Evolutionary conservation across 2,113 vertebrate genomes (phyloP).

Genomic region (Ranitomeya variabilis): DNA sequence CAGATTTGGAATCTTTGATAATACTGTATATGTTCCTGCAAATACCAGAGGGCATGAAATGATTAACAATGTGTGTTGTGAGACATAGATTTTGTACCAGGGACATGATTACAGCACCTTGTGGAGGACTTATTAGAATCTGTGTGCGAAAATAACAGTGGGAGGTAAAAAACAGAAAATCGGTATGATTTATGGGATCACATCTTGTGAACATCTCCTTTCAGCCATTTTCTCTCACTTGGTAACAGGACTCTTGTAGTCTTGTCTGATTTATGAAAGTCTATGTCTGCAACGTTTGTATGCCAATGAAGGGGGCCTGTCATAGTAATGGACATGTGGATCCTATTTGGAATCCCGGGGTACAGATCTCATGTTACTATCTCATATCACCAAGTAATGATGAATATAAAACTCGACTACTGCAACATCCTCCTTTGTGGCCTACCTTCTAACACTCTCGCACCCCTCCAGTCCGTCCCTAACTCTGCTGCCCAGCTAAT

Average conservation of each 20-base stretch:
- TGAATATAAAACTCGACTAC: not conserved
- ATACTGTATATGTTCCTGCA: slow-evolving; percentile 10
- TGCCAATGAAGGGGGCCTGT: not conserved
- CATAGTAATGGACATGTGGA: not conserved
- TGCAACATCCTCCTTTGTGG: too few relatives aligned
- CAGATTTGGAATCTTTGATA: slow-evolving; percentile 39
- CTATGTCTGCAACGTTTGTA: not conserved
- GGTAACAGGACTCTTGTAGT: accelerated
- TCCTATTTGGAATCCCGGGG: not conserved
- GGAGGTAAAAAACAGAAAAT: slow-evolving; percentile 45
- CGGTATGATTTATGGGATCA: slow-evolving; percentile 35
- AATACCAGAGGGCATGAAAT: slow-evolving; percentile 45
- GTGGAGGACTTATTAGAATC: slow-evolving; percentile 52
- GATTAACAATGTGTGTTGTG: slow-evolving; percentile 48
- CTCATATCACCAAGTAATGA: not conserved
- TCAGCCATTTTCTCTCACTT: slow-evolving; percentile 36
- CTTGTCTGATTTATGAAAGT: slow-evolving; percentile 40
- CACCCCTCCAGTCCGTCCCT: too few relatives aligned
- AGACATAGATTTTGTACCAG: slow-evolving; percentile 43
- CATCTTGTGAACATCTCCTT: slow-evolving; percentile 11
- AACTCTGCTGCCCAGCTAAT: too few relatives aligned
- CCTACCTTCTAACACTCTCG: too few relatives aligned
- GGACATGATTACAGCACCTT: slow-evolving; percentile 45
- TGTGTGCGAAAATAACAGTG: slow-evolving; percentile 37
- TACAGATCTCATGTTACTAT: not conserved